Conservation (phyloP, 1,140 invertebrate genomes). For the Formica selysi region DNA sequence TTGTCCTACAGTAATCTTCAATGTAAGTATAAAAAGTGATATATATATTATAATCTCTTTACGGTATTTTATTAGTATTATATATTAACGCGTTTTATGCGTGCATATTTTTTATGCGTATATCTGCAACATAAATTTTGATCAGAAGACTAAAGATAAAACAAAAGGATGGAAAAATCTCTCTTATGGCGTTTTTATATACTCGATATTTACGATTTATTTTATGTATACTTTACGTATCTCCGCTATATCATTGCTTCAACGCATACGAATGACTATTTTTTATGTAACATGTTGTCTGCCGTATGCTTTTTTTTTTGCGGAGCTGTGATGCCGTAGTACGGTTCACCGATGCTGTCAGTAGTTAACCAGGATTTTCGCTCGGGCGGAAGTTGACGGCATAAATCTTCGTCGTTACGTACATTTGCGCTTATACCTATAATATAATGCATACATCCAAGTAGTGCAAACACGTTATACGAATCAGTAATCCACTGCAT, state of each 20-base stretch:
- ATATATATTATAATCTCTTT: not conserved
- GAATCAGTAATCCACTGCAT: constrained; percentile 55
- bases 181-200: not conserved
- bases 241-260: constrained; percentile 15
- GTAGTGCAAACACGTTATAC: constrained; percentile 45
- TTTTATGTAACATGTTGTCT: not conserved
- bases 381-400: constrained; percentile 1
- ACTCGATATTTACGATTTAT: constrained; percentile 23
- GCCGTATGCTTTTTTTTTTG: constrained; percentile 3
- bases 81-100: not conserved
- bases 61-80: not conserved
- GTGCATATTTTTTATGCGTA: not conserved
- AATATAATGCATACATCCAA: constrained; percentile 26
- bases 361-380: constrained; percentile 44
- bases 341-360: constrained; percentile 17
- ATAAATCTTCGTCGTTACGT: constrained; percentile 58
- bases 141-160: not conserved
- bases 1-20: constrained; percentile 87
- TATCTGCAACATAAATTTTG: not conserved
- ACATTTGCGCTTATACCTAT: not conserved
- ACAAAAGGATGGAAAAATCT: not conserved
- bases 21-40: constrained; percentile 78
- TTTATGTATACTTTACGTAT: not conserved
- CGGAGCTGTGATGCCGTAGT: not conserved
- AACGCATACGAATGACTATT: constrained; percentile 11